phyloP scores from a whole-genome alignment of 2,113 vertebrate genomes.

The Dipodomys merriami region DNA sequence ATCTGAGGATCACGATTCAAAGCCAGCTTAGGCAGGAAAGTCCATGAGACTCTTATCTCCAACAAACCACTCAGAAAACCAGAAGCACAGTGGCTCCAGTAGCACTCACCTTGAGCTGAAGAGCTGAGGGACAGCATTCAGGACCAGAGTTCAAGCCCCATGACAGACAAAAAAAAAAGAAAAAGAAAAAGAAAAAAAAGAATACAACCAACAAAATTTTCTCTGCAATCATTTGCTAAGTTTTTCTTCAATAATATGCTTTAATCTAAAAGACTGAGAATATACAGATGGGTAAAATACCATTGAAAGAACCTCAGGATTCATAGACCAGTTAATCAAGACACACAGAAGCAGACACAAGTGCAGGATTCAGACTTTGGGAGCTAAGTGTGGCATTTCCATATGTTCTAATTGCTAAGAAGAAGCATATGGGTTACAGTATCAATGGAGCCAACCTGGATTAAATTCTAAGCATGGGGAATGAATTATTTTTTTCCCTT shows the following conservation, averaged over 20 bases:
- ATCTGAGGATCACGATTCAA: no score
- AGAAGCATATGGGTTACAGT: background rate
- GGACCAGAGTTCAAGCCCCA: no score
- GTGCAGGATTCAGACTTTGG: background rate
- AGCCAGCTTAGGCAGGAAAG: no score
- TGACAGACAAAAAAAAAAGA: no score
- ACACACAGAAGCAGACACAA: background rate
- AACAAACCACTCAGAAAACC: no score
- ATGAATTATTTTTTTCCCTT: conserved; percentile 31
- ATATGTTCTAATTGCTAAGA: conserved; percentile 49
- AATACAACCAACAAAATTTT: conserved; percentile 45
- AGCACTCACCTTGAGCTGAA: no score
- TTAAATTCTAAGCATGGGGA: conserved; percentile 58
- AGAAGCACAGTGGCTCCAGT: no score
- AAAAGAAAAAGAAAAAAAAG: background rate
- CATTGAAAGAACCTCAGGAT: background rate
- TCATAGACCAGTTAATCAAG: conserved; percentile 10
- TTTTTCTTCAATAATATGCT: background rate
- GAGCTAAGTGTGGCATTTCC: conserved; percentile 41
- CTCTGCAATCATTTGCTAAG: background rate
- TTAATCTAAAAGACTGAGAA: conserved; percentile 18
- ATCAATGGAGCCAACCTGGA: background rate
- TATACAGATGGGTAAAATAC: background rate
- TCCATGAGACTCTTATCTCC: no score
- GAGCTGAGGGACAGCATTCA: no score